Evolutionary conservation across 2,113 vertebrate genomes (phyloP).

Genomic region (Ammodytes marinus): DNA sequence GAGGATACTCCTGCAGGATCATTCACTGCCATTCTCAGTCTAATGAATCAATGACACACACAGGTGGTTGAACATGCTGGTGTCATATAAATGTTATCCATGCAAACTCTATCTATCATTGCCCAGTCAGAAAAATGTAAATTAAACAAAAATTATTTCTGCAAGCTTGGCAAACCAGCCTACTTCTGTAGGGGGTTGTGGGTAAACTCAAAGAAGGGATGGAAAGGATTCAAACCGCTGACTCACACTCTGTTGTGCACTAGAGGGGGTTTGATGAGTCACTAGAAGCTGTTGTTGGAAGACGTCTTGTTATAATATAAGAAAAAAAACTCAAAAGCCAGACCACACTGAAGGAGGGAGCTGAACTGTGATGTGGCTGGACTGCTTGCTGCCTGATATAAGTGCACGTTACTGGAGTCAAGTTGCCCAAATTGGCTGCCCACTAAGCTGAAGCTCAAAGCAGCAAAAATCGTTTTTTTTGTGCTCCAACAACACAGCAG

Average conservation of each 20-base stretch:
- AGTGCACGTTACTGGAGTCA: background rate
- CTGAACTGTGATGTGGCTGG: background rate
- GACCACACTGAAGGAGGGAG: background rate
- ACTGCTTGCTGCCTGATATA: conserved; percentile 6
- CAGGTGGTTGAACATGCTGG: background rate
- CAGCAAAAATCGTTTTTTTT: conserved; percentile 1
- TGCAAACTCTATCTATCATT: background rate
- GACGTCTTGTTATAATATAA: conserved; percentile 23
- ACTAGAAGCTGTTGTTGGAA: conserved; percentile 41
- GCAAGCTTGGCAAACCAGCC: conserved; percentile 10
- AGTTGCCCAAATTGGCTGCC: conserved; percentile 27
- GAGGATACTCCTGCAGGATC: too few relatives aligned
- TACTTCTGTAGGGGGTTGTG: conserved; percentile 12
- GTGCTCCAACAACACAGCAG: background rate
- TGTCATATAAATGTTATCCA: conserved; percentile 7
- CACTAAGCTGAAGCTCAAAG: background rate
- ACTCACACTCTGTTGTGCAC: conserved; percentile 51
- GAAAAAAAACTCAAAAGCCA: background rate
- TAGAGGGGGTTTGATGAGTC: conserved; percentile 59
- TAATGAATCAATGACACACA: background rate
- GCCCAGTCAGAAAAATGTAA: background rate
- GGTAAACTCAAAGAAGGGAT: conserved; percentile 65
- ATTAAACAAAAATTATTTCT: conserved; percentile 18
- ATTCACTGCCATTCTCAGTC: too few relatives aligned
- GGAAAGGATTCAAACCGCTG: conserved; percentile 60